A percentile compares a stretch with the other conserved stretches of the same genome.
Conservation (phyloP, 2,888 invertebrate species). For the Plebejus melissa region DNA sequence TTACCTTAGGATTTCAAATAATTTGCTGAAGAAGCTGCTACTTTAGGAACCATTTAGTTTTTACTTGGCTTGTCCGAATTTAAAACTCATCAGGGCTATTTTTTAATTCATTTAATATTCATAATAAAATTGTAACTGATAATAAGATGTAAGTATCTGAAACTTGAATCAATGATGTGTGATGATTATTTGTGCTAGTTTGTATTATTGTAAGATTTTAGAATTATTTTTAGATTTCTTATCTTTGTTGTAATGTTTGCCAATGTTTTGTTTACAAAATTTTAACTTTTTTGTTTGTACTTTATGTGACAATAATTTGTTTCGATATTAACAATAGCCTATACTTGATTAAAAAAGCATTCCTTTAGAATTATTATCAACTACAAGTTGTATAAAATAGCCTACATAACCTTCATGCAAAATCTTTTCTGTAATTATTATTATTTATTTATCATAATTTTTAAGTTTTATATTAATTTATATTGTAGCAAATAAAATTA, state of each 20-base stretch:
- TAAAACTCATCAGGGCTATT: not conserved
- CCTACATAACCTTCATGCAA: constrained; percentile 17
- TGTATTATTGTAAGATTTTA: constrained; percentile 6
- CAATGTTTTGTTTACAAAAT: constrained; percentile 25
- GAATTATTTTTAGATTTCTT: constrained; percentile 22
- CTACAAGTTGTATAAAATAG: constrained; percentile 17
- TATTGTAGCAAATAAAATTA: constrained; percentile 66
- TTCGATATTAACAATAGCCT: not conserved
- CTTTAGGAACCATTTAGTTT: not conserved
- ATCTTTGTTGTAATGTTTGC: constrained; percentile 14
- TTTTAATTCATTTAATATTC: not conserved
- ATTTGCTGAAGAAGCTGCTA: not conserved
- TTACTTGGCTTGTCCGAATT: not conserved
- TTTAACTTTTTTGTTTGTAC: constrained; percentile 13
- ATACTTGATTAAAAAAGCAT: constrained; percentile 9
- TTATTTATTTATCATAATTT: constrained; percentile 69
- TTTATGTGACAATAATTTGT: constrained; percentile 12
- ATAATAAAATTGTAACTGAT: not conserved
- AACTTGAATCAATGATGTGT: constrained; percentile 19
- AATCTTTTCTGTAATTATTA: constrained; percentile 59
- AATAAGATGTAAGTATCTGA: not conserved
- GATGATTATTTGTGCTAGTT: constrained; percentile 17
- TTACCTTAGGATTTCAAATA: not conserved
- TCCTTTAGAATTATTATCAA: constrained; percentile 22
- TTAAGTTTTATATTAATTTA: constrained; percentile 72